Conservation (phyloP, 2,797 vertebrate genomes). For the Alfaro cultratus region DNA sequence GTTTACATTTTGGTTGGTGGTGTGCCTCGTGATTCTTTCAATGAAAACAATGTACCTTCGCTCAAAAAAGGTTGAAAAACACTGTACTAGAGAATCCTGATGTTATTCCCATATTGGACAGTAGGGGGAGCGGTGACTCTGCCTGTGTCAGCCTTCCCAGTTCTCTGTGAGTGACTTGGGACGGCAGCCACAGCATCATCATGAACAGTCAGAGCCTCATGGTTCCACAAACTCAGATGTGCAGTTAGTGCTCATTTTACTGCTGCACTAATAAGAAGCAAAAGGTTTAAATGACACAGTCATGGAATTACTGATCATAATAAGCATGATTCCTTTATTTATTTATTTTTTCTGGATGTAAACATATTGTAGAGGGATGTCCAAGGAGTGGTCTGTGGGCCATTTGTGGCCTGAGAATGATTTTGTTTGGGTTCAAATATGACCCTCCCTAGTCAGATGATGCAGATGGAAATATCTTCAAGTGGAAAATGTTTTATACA, state of each 20-base stretch:
- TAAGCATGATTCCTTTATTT: neutral
- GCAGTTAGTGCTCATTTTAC: neutral
- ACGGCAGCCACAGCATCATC: neutral
- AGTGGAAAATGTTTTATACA: neutral
- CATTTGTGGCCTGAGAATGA: neutral
- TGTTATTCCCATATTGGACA: constrained; percentile 21
- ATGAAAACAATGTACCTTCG: too few species aligned
- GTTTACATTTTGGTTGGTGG: too few species aligned
- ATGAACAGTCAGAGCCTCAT: neutral
- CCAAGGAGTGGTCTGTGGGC: neutral
- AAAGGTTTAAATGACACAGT: neutral
- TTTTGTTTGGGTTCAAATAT: neutral
- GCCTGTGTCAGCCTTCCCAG: neutral
- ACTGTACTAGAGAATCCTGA: too few species aligned
- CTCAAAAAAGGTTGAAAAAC: too few species aligned
- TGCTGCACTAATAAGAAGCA: neutral
- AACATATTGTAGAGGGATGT: neutral
- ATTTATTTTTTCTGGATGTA: neutral
- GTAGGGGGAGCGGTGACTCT: constrained; percentile 43
- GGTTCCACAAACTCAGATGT: neutral
- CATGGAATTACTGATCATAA: neutral
- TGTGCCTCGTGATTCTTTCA: too few species aligned
- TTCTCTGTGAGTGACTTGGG: neutral
- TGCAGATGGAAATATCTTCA: neutral
- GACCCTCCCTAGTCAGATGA: neutral